A percentile compares a stretch with the other conserved stretches of the same genome.
These are phyloP conservation scores for Microplitis manilae DNA, from an alignment of 2,888 invertebrate genomes.

Conservation along the genomic window DNA sequence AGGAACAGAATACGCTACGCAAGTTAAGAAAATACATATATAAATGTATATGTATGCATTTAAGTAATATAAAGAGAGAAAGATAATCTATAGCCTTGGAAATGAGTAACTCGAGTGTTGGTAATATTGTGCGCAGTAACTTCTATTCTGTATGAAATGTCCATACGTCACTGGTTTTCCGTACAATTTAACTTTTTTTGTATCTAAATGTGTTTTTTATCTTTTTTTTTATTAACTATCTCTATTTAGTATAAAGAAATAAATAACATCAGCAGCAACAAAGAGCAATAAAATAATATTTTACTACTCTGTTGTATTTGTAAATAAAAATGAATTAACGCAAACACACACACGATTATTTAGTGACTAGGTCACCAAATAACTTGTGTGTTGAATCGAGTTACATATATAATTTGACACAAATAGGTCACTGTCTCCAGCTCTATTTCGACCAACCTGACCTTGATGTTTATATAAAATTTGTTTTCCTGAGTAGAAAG, in stretches of 20 bases:
- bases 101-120: slow-evolving; percentile 29
- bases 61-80: slow-evolving; percentile 15
- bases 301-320: too few relatives aligned
- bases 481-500: neutral
- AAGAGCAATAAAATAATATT: neutral
- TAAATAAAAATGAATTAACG: neutral
- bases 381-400: neutral
- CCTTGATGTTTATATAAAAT: slow-evolving; percentile 13
- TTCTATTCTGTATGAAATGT: slow-evolving; percentile 11
- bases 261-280: neutral
- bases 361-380: slow-evolving; percentile 5
- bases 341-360: neutral
- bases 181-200: neutral
- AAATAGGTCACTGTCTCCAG: slow-evolving; percentile 18
- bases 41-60: neutral
- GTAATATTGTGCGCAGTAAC: slow-evolving; percentile 38
- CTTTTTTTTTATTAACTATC: neutral
- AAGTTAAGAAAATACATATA: neutral
- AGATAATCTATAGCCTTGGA: slow-evolving; percentile 33
- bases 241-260: neutral
- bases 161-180: neutral
- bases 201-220: neutral
- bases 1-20: slow-evolving; percentile 2
- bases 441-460: slow-evolving; percentile 29
- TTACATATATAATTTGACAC: neutral